phyloP scores from a whole-genome alignment of 2,113 vertebrate species.

The Ictidomys tridecemlineatus region DNA sequence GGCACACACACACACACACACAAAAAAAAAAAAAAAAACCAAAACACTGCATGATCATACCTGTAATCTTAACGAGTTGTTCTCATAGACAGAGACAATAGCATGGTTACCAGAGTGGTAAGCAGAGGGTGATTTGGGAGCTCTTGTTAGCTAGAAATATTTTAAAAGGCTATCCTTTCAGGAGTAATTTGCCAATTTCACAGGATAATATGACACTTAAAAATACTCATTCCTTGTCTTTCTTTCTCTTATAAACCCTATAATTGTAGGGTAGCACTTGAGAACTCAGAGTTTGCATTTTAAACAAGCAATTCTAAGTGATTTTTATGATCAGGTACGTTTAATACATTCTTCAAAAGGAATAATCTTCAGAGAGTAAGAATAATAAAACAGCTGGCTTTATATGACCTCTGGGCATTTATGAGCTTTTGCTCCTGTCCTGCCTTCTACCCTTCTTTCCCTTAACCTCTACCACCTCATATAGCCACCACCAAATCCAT shows the following conservation, averaged over 20 bases:
- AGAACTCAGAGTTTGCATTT: neutral
- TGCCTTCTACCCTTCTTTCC: neutral
- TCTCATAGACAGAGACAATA: neutral
- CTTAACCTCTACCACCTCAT: neutral
- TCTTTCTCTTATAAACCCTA: neutral
- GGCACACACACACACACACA: too few species aligned
- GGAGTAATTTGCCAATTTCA: neutral
- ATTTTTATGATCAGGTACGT: neutral
- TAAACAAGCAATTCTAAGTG: neutral
- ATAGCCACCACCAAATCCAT: too few species aligned
- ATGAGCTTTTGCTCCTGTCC: neutral
- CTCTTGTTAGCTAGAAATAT: neutral
- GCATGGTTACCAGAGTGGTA: neutral
- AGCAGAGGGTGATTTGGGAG: neutral
- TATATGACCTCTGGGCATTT: fast-evolving
- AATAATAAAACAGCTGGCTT: neutral
- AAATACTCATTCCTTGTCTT: neutral
- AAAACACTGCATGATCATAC: neutral
- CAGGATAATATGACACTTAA: neutral
- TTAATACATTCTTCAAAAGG: neutral
- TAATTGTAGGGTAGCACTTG: neutral
- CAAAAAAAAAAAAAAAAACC: neutral
- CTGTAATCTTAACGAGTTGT: neutral
- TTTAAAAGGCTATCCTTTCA: neutral
- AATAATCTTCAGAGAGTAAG: neutral